Conservation (phyloP, 2,888 invertebrate genomes). For the Rutpela maculata region DNA sequence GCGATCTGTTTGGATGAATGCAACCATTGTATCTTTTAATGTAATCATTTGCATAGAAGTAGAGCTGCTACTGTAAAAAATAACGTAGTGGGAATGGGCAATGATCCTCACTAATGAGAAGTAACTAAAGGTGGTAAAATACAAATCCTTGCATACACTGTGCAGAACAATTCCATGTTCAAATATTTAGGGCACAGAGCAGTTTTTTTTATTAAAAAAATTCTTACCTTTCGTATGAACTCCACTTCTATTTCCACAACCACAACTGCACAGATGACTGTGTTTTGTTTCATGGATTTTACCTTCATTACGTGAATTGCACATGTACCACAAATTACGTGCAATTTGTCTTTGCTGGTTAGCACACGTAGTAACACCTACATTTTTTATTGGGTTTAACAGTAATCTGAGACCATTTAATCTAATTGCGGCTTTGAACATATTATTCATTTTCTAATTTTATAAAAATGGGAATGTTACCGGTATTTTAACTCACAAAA, state of each 20-base stretch:
- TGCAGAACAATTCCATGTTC: too few species aligned
- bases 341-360: conserved; percentile 79
- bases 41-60: too few species aligned
- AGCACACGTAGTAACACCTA: conserved; percentile 63
- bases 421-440: conserved; percentile 80
- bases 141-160: too few species aligned
- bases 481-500: conserved; percentile 12
- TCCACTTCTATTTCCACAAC: conserved; percentile 77
- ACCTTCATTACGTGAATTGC: conserved; percentile 71
- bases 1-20: too few species aligned
- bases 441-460: conserved; percentile 80
- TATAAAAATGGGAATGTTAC: conserved; percentile 17
- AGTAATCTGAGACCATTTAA: conserved; percentile 65
- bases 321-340: conserved; percentile 86
- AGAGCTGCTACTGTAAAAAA: too few species aligned
- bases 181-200: too few species aligned
- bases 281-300: conserved; percentile 75
- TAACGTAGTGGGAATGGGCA: too few species aligned
- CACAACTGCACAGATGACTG: conserved; percentile 81
- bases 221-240: conserved; percentile 84
- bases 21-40: too few species aligned
- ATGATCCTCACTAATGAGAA: too few species aligned
- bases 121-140: too few species aligned
- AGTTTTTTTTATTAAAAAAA: background rate
- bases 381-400: conserved; percentile 67